Evolutionary conservation across 37 sponge, comb jelly and placozoan genomes (phyloP).

Genomic region (Ephydatia muelleri): DNA sequence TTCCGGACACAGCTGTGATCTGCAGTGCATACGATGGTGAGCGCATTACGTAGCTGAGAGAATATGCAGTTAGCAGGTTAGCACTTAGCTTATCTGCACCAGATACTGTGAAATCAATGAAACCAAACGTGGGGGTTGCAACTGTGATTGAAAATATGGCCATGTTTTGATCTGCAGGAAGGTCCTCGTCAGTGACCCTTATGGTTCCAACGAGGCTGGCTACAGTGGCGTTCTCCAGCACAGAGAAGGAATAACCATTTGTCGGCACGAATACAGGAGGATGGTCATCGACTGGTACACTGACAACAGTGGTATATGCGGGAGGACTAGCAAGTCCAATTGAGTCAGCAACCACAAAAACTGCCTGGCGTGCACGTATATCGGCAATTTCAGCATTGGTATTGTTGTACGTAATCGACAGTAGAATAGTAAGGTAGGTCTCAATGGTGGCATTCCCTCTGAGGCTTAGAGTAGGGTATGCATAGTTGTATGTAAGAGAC

Average conservation of each 20-base stretch:
- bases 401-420: slow-evolving; percentile 53
- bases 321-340: slow-evolving; percentile 30
- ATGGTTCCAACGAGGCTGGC: slow-evolving; percentile 33
- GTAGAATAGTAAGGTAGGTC: slow-evolving; percentile 32
- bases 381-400: slow-evolving; percentile 53
- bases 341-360: slow-evolving; percentile 58
- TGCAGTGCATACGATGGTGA: slow-evolving; percentile 4
- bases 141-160: slow-evolving; percentile 12
- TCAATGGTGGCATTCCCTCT: slow-evolving; percentile 23
- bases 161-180: slow-evolving; percentile 14
- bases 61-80: neutral
- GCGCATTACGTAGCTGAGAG: neutral
- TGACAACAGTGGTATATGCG: slow-evolving; percentile 15
- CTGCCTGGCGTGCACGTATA: slow-evolving; percentile 15
- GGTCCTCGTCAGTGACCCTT: slow-evolving; percentile 19
- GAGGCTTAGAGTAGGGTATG: slow-evolving; percentile 34
- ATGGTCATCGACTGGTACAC: slow-evolving; percentile 73
- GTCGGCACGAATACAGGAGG: slow-evolving; percentile 36
- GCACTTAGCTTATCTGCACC: neutral
- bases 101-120: slow-evolving; percentile 8
- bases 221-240: slow-evolving; percentile 19
- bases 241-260: slow-evolving; percentile 29
- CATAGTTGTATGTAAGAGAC: slow-evolving; percentile 13
- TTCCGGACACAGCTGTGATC: slow-evolving; percentile 24
- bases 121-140: slow-evolving; percentile 22